These are phyloP conservation scores for Dendroctonus ponderosae DNA, from an alignment of 1,140 invertebrate genomes.

Conservation along the genomic window DNA sequence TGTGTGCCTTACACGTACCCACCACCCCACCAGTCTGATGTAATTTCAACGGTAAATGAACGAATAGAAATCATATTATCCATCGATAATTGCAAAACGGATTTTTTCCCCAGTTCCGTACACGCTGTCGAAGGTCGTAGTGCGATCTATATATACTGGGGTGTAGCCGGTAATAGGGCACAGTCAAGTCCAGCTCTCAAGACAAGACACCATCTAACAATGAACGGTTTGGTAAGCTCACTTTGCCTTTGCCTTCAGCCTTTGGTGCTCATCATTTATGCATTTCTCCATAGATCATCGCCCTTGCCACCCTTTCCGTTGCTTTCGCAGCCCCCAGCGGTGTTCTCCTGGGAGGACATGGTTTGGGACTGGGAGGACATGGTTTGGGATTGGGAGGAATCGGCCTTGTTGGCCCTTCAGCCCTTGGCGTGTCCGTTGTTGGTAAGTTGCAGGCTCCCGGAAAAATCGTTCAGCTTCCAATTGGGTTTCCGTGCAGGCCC, in stretches of 20 bases:
- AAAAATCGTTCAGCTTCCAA: background rate
- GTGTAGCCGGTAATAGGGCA: conserved; percentile 15
- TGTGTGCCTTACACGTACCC: too few species aligned
- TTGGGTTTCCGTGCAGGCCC: conserved; percentile 18
- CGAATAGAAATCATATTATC: background rate
- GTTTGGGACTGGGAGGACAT: conserved; percentile 17
- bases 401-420: conserved; percentile 3
- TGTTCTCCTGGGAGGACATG: conserved; percentile 7
- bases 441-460: too few species aligned
- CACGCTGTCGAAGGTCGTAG: conserved; percentile 20
- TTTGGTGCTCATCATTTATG: too few species aligned
- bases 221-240: conserved; percentile 39
- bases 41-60: conserved; percentile 5
- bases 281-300: conserved; percentile 26
- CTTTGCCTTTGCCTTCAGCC: background rate
- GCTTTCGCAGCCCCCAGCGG: conserved; percentile 32
- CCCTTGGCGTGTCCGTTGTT: background rate
- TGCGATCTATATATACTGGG: conserved; percentile 27
- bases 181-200: conserved; percentile 31
- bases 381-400: conserved; percentile 14
- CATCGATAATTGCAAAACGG: conserved; percentile 7
- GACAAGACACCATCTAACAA: conserved; percentile 26
- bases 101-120: conserved; percentile 15
- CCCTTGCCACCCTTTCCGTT: conserved; percentile 35
- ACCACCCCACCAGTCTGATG: background rate